Evolutionary conservation across 2,888 invertebrate genomes (phyloP).

Genomic region (Ischnura elegans): DNA sequence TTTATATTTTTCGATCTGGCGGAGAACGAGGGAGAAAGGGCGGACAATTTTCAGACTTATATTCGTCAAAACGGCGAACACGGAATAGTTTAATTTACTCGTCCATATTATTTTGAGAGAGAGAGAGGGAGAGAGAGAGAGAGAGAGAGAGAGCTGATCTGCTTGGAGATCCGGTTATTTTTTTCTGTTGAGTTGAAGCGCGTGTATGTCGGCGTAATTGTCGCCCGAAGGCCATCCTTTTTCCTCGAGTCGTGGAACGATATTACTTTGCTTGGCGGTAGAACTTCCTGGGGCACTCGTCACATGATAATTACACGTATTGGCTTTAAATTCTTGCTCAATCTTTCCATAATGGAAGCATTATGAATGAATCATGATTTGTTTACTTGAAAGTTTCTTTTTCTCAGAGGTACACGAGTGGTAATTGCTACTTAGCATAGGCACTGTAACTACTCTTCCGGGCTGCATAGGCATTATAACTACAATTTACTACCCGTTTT

Average conservation of each 20-base stretch:
- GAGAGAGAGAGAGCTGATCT: not conserved
- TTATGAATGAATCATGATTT: not conserved
- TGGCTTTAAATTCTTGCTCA: not conserved
- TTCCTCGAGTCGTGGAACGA: not conserved
- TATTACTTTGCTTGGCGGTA: not conserved
- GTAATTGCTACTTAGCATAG: not conserved
- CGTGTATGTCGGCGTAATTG: not conserved
- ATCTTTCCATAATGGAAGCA: not conserved
- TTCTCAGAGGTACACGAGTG: not conserved
- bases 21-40: slow-evolving; percentile 14
- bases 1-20: slow-evolving; percentile 17
- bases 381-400: not conserved
- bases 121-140: too few relatives aligned
- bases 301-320: not conserved
- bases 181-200: not conserved
- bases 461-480: too few relatives aligned
- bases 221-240: not conserved
- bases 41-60: slow-evolving; percentile 11
- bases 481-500: too few relatives aligned
- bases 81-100: slow-evolving; percentile 56
- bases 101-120: slow-evolving; percentile 22
- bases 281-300: not conserved
- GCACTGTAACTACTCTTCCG: too few relatives aligned
- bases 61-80: not conserved
- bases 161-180: not conserved